Base-by-base conservation (phyloP, 2,113 vertebrate species). In the Hippocampus barbouri region DNA sequence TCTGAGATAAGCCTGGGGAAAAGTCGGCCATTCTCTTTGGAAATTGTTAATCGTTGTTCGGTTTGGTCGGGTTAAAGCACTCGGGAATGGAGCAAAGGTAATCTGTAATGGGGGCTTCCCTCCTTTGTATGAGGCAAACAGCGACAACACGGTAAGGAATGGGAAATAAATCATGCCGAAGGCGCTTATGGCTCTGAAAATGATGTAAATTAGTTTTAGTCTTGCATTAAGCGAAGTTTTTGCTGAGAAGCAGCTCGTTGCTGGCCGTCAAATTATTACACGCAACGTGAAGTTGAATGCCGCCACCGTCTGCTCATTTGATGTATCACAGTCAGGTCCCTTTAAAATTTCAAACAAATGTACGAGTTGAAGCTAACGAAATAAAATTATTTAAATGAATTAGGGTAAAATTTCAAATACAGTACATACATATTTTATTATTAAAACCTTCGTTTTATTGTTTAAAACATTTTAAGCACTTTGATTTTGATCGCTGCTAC, bases 1-100 rank as follows among this genome's bases (percentile, higher is more conserved):
- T 5, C 69, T 60, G 1, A 89, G 78, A 83, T 83, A 87, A 0
- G 83, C 70, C 3, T 68, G 14, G 20, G 71, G 78, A 1, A 71
- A 8, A n/a, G 40, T 45, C n/a, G 30, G 64, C 0, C 74, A 34
- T 1, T 79, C 30, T 27, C 47, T 34, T 3, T 63, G 56, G 73
- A 27, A 23, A 64, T 59, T 65, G 1, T 62, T 20, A 15, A 21
- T 68, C 51, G 7, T 57, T 68, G 21, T 23, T 14, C 2, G 51
- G 18, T 62, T 41, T 15, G 34, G 41, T 23, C 11, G 73, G 4
- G 65, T 56, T 0, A 4, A n/a, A 25, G 57, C 8, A 1, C 41
- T 43, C 53, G 43, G 56, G 27, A n/a, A 14, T 11, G 27, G 25
- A 16, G 27, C 5, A 0, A 18, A 18, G 25, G 27, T 16, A 20